Percentiles rank a stretch among this genome's conserved stretches.
Conservation (phyloP, 2,113 vertebrate species). For the western clawed frog (Xenopus tropicalis) region UCB_Xtro_10.0 CM004450.2:112716001-112716500, state of each 20-base stretch:
- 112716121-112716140: slow-evolving; percentile 49
- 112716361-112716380: slow-evolving; percentile 62
- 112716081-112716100: no score
- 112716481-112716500: no score
- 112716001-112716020: no score
- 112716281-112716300: slow-evolving; percentile 77
- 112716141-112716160: not conserved
- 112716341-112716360: slow-evolving; percentile 60
- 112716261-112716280: slow-evolving; percentile 67
- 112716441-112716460: no score
- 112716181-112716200: slow-evolving; percentile 60
- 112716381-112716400: slow-evolving; percentile 37
- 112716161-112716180: slow-evolving; percentile 63
- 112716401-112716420: not conserved
- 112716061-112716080: no score
- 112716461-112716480: no score
- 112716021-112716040: no score
- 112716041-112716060: no score
- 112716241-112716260: slow-evolving; percentile 65
- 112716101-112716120: slow-evolving; percentile 46
- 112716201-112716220: slow-evolving; percentile 60
- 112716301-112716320: slow-evolving; percentile 72
- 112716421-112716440: no score
- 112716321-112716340: slow-evolving; percentile 69
- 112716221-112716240: slow-evolving; percentile 63